A percentile compares a stretch with the other conserved stretches of the same genome.
phyloP scores from a whole-genome alignment of 2,797 vertebrate genomes.

The Scolopax bukidnonensis region DNA sequence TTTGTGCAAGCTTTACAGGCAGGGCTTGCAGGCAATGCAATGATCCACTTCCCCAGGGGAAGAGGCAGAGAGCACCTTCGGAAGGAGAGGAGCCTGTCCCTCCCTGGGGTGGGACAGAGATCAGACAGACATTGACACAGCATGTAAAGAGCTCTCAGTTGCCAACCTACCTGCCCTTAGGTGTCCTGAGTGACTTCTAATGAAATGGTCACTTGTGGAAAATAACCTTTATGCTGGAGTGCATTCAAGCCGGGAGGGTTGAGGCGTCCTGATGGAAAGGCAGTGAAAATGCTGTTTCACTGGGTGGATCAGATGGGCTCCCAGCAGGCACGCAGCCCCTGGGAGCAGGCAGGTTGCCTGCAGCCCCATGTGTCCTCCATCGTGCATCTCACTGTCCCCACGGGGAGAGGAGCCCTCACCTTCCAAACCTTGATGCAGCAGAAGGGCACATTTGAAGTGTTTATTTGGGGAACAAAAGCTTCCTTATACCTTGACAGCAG shows the following conservation, averaged over 20 bases:
- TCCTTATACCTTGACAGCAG: conserved; percentile 2
- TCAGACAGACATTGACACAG: not conserved
- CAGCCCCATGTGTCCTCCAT: not conserved
- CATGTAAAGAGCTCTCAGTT: fast-evolving
- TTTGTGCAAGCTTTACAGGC: not conserved
- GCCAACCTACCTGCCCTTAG: not conserved
- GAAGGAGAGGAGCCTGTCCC: not conserved
- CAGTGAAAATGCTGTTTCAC: fast-evolving
- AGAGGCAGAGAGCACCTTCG: not conserved
- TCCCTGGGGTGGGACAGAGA: not conserved
- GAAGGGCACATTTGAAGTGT: not conserved
- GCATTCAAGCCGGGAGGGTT: not conserved
- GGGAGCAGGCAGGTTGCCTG: not conserved
- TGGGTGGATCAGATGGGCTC: not conserved
- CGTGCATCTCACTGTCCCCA: fast-evolving
- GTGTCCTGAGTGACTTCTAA: not conserved
- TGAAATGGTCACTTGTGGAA: not conserved
- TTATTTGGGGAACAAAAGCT: conserved; percentile 23
- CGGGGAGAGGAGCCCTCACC: not conserved
- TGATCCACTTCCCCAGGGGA: not conserved
- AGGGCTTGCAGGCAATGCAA: not conserved
- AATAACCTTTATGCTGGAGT: not conserved
- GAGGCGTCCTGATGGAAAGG: not conserved
- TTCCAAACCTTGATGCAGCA: not conserved
- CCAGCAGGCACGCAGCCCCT: not conserved